phyloP scores from a whole-genome alignment of 1,140 invertebrate genomes.

The Nephotettix cincticeps region DNA sequence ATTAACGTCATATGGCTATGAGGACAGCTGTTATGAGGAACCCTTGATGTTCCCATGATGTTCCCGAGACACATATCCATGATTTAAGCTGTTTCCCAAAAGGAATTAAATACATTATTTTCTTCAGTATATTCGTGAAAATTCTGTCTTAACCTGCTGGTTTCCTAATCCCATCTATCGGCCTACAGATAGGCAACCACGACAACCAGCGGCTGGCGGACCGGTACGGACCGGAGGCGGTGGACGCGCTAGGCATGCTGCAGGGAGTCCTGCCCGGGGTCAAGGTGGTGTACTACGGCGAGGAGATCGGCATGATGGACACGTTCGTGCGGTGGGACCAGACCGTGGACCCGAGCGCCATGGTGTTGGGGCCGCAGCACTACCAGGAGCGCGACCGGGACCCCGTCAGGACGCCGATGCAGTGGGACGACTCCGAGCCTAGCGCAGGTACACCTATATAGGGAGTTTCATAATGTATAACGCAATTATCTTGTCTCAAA shows the following conservation, averaged over 20 bases:
- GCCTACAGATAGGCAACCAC: slow-evolving; percentile 72
- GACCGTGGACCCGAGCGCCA: slow-evolving; percentile 50
- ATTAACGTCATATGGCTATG: too few species aligned
- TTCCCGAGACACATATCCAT: too few species aligned
- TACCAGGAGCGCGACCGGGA: slow-evolving; percentile 57
- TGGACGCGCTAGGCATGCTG: slow-evolving; percentile 75
- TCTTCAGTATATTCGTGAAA: too few species aligned
- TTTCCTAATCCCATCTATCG: too few species aligned
- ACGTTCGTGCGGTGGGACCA: slow-evolving; percentile 56
- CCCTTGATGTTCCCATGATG: too few species aligned
- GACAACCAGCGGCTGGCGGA: slow-evolving; percentile 65
- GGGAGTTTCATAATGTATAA: too few species aligned
- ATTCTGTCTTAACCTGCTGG: too few species aligned
- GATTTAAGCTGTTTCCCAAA: too few species aligned
- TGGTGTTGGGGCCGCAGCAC: slow-evolving; percentile 48
- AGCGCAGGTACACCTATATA: slow-evolving; percentile 35
- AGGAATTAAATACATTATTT: too few species aligned
- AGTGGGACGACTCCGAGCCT: slow-evolving; percentile 61
- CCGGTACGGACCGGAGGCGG: slow-evolving; percentile 59
- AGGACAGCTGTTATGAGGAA: too few species aligned
- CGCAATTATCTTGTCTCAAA: too few species aligned
- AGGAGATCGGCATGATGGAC: slow-evolving; percentile 76
- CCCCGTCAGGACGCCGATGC: slow-evolving; percentile 70
- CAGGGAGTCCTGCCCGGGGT: slow-evolving; percentile 71
- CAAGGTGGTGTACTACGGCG: slow-evolving; percentile 73